Evolutionary conservation across 2,113 vertebrate species (phyloP).

Genomic region (Barnardius zonarius): DNA sequence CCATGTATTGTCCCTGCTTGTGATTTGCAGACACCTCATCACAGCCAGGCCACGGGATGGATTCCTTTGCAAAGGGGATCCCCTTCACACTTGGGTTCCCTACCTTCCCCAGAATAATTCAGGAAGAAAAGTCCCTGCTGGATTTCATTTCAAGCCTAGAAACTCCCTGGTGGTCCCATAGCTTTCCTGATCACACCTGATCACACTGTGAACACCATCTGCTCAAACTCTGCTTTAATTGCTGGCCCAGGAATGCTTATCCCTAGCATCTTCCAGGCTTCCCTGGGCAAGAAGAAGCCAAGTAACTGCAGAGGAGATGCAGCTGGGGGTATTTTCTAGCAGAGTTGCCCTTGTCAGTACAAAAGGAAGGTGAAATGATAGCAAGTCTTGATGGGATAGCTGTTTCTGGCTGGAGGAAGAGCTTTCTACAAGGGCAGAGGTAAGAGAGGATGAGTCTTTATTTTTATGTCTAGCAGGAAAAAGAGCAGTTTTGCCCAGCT

Average conservation of each 20-base stretch:
- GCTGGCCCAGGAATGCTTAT: neutral
- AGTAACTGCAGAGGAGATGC: neutral
- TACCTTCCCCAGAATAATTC: neutral
- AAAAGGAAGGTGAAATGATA: neutral
- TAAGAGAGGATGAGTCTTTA: neutral
- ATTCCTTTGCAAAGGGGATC: neutral
- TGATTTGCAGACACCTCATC: neutral
- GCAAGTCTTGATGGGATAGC: rapidly evolving
- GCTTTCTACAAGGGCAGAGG: rapidly evolving
- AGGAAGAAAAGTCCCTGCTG: neutral
- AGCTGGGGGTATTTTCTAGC: neutral
- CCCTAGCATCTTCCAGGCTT: neutral
- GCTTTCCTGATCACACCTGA: neutral
- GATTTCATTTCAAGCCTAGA: neutral
- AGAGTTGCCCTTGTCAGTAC: neutral
- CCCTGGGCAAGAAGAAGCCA: neutral
- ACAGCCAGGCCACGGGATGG: rapidly evolving
- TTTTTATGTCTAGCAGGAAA: neutral
- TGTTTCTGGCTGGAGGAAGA: neutral
- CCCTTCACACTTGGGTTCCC: neutral
- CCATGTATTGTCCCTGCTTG: rapidly evolving
- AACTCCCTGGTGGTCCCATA: neutral
- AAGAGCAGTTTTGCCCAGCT: neutral
- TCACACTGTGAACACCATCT: neutral
- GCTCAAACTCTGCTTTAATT: neutral